Conservation (phyloP, 2,888 invertebrate genomes). For the Cantharis rustica region DNA sequence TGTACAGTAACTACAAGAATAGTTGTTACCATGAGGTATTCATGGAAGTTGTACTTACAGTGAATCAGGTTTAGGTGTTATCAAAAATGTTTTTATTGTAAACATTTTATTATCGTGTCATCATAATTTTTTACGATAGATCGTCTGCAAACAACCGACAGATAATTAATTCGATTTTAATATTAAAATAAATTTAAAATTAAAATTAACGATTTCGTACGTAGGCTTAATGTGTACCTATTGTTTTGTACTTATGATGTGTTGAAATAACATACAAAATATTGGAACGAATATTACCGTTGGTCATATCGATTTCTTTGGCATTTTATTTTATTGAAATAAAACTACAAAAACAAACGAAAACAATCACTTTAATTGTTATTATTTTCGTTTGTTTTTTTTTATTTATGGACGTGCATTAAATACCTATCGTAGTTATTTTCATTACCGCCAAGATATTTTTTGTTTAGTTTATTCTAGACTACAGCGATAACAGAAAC, state of each 20-base stretch:
- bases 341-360: too few species aligned
- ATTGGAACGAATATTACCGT: neutral
- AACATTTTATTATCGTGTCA: neutral
- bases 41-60: neutral
- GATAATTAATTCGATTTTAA: neutral
- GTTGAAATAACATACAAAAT: too few species aligned
- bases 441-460: neutral
- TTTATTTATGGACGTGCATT: too few species aligned
- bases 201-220: neutral
- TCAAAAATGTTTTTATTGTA: neutral
- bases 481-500: neutral
- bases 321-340: neutral
- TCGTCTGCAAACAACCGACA: neutral
- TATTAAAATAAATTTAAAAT: neutral
- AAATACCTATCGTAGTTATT: too few species aligned
- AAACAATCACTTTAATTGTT: too few species aligned
- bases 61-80: neutral
- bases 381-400: too few species aligned
- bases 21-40: neutral
- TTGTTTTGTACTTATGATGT: too few species aligned
- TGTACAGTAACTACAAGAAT: neutral
- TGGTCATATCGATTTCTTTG: neutral
- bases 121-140: neutral
- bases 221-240: neutral
- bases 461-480: neutral